Conservation (phyloP, 1,140 invertebrate genomes). For the Aethina tumida region DNA sequence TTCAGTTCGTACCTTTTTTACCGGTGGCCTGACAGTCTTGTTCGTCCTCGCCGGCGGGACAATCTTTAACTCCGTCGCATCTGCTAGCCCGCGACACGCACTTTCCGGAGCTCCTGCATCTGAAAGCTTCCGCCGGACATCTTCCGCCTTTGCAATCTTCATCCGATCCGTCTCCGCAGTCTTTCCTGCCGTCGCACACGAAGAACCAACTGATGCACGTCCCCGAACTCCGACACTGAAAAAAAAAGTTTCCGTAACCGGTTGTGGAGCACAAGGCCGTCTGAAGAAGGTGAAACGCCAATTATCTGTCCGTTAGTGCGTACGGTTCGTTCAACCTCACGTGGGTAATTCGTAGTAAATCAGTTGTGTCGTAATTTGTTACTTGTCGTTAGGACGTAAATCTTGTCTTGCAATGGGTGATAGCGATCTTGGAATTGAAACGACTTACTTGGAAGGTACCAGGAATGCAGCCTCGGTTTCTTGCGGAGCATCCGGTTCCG, state of each 20-base stretch:
- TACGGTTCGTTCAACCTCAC: too few species aligned
- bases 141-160: slow-evolving; percentile 53
- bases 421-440: background rate
- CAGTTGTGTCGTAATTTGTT: background rate
- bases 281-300: background rate
- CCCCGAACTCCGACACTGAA: slow-evolving; percentile 67
- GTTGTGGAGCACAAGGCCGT: background rate
- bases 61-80: slow-evolving; percentile 70
- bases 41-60: slow-evolving; percentile 73
- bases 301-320: too few species aligned
- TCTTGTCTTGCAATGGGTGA: background rate
- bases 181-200: slow-evolving; percentile 83
- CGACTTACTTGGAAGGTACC: slow-evolving; percentile 71
- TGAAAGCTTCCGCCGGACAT: slow-evolving; percentile 50
- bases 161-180: slow-evolving; percentile 77
- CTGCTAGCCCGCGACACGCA: slow-evolving; percentile 66
- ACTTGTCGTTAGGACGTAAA: background rate
- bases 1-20: too few species aligned
- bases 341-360: background rate
- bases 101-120: slow-evolving; percentile 48
- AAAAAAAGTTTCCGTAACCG: too few species aligned
- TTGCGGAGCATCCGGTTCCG: slow-evolving; percentile 52
- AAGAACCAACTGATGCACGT: slow-evolving; percentile 85
- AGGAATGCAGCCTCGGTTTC: slow-evolving; percentile 62
- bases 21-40: slow-evolving; percentile 48